phyloP scores from a whole-genome alignment of 2,888 invertebrate genomes.

The Chydorus sphaericus region DNA sequence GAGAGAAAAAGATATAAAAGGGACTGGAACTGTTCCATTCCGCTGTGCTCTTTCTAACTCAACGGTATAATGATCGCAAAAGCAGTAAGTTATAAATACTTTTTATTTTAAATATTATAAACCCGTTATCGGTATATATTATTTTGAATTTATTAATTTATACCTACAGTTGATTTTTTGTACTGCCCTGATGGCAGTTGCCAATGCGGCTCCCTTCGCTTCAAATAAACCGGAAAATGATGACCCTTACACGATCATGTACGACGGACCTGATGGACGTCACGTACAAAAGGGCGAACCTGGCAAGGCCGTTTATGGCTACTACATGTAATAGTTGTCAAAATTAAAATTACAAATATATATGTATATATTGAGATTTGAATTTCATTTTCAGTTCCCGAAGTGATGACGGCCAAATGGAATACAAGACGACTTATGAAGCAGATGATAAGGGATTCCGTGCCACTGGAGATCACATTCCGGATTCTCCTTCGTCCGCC shows the following conservation, averaged over 20 bases:
- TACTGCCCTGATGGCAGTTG: neutral
- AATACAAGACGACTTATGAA: neutral
- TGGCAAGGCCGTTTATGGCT: neutral
- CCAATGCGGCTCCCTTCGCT: neutral
- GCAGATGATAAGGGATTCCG: neutral
- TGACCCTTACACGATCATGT: neutral
- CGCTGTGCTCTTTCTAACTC: neutral
- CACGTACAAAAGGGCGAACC: conserved; percentile 1
- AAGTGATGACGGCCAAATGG: neutral
- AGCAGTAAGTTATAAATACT: neutral
- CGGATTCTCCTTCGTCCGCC: neutral
- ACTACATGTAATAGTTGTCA: neutral
- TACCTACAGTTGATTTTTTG: neutral
- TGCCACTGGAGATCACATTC: neutral
- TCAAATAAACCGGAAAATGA: too few relatives aligned
- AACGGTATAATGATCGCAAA: neutral
- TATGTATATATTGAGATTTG: neutral
- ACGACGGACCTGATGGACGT: neutral
- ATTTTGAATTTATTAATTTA: neutral
- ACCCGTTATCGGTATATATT: neutral
- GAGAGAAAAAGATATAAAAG: too few relatives aligned
- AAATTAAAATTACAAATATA: neutral
- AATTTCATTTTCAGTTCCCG: neutral
- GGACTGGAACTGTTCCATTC: too few relatives aligned
- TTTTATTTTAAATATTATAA: neutral